A percentile compares a stretch with the other conserved stretches of the same genome.
These are phyloP conservation scores for Chloromyia formosa DNA, from an alignment of 2,888 invertebrate species.

Conservation along the genomic window DNA sequence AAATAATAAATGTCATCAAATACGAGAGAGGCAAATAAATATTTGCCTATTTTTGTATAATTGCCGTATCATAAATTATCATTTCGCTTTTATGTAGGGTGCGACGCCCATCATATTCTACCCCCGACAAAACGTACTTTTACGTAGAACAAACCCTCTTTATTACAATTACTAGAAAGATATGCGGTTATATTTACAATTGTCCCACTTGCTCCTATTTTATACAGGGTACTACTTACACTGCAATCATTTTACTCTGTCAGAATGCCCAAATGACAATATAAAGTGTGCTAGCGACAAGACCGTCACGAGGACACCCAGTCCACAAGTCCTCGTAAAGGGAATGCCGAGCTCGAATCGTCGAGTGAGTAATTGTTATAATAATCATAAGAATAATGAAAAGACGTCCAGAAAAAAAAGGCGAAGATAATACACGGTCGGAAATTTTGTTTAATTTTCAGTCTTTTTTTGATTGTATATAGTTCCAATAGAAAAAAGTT, in stretches of 20 bases:
- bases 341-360: not conserved
- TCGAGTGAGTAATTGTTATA: constrained; percentile 34
- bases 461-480: no score
- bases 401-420: constrained; percentile 2
- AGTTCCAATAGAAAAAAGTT: no score
- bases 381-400: constrained; percentile 36
- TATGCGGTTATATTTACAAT: constrained; percentile 29
- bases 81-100: not conserved
- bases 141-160: not conserved
- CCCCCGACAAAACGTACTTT: not conserved
- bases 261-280: constrained; percentile 4
- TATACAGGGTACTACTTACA: not conserved
- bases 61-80: constrained; percentile 37
- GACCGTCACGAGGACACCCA: not conserved
- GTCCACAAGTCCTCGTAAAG: not conserved
- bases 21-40: constrained; percentile 6
- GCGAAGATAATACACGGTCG: not conserved
- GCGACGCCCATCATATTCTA: not conserved
- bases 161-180: not conserved
- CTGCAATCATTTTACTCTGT: not conserved
- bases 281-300: constrained; percentile 9
- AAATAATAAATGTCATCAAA: not conserved
- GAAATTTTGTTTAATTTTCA: no score
- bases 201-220: not conserved
- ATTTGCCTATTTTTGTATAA: constrained; percentile 37